Conservation (phyloP, 2,888 invertebrate genomes). For the Nezara viridula region DNA sequence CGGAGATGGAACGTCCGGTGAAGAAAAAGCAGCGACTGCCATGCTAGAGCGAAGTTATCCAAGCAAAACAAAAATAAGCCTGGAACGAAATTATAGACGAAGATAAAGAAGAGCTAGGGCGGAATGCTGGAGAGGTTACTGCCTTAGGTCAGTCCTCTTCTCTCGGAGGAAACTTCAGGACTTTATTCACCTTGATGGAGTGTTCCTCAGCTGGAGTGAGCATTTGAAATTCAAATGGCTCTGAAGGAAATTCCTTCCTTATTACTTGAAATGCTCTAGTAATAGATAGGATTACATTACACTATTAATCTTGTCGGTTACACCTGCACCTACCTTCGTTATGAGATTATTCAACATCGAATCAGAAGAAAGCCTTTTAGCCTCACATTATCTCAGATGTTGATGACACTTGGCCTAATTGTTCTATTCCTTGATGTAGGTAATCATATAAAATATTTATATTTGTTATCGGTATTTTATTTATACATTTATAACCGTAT, state of each 20-base stretch:
- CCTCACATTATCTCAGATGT: no score
- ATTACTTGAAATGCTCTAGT: slow-evolving; percentile 5
- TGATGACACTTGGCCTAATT: no score
- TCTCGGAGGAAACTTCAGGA: not conserved
- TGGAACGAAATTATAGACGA: slow-evolving; percentile 26
- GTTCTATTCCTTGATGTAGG: no score
- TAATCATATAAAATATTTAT: no score
- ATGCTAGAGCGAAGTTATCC: not conserved
- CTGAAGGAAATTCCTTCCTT: not conserved
- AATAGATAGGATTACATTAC: not conserved
- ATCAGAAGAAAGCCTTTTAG: no score
- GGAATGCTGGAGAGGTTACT: not conserved
- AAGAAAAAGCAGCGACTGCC: slow-evolving; percentile 1
- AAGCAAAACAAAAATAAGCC: slow-evolving; percentile 21
- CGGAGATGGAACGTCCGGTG: not conserved
- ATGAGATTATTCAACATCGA: no score
- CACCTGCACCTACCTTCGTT: not conserved
- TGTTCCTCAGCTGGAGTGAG: not conserved
- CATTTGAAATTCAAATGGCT: slow-evolving; percentile 4
- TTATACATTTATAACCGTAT: no score
- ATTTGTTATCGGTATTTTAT: no score
- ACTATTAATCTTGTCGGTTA: not conserved
- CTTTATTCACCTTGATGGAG: not conserved
- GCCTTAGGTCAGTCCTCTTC: not conserved
- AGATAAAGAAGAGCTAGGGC: not conserved